Evolutionary conservation across 2,888 invertebrate species (phyloP).

Genomic region (Epinotia brunnichana): DNA sequence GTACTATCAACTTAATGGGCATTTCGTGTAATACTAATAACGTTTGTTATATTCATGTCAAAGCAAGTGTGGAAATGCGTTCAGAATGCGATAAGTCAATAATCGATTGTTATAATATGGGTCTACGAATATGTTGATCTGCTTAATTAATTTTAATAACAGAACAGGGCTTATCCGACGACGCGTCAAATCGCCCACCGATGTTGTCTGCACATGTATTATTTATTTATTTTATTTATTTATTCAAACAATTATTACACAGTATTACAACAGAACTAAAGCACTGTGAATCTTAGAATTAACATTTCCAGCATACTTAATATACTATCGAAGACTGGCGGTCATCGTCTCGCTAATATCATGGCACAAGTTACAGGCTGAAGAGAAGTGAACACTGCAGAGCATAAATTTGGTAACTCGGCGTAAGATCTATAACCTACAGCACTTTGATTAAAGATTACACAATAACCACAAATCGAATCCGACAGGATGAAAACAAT

Average conservation of each 20-base stretch:
- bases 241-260: too few species aligned
- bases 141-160: slow-evolving; percentile 34
- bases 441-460: not conserved
- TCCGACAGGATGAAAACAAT: not conserved
- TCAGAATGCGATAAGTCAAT: not conserved
- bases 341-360: too few species aligned
- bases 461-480: not conserved
- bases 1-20: not conserved
- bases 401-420: not conserved
- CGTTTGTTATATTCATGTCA: not conserved
- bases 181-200: slow-evolving; percentile 32
- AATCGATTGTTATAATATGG: not conserved
- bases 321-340: too few species aligned
- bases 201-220: slow-evolving; percentile 10
- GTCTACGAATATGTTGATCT: slow-evolving; percentile 26
- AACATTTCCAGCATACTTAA: too few species aligned
- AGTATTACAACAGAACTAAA: too few species aligned
- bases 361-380: not conserved
- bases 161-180: slow-evolving; percentile 25
- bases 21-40: too few species aligned
- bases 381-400: not conserved
- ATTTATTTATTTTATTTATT: too few species aligned
- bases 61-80: not conserved
- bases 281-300: too few species aligned
- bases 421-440: not conserved